Conservation (phyloP, 2,113 vertebrate genomes). For the Aspiorhynchus laticeps region DNA sequence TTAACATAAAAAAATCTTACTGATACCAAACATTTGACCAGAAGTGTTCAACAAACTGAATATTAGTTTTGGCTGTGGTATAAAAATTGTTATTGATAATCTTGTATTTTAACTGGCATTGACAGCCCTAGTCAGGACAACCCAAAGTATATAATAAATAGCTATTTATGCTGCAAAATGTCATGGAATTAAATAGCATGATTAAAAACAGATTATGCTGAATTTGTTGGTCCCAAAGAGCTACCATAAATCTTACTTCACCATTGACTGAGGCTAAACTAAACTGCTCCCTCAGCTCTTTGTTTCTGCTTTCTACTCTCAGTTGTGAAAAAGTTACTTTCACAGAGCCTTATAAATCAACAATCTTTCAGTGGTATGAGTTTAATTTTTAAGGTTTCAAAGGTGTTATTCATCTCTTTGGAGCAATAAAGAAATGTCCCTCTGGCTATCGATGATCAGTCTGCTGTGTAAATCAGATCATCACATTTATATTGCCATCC, state of each 20-base stretch:
- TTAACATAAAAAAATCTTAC: background rate
- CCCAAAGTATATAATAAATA: background rate
- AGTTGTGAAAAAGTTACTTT: conserved; percentile 6
- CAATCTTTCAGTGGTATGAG: conserved; percentile 5
- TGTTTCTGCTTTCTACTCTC: conserved; percentile 21
- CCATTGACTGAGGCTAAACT: conserved; percentile 11
- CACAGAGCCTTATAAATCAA: conserved; percentile 34
- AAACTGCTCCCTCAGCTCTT: conserved; percentile 21
- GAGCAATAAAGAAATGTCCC: conserved; percentile 6
- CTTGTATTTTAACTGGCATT: background rate
- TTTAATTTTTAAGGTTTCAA: conserved; percentile 27
- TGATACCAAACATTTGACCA: background rate
- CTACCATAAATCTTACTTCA: conserved; percentile 39
- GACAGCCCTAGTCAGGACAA: background rate
- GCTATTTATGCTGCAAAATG: background rate
- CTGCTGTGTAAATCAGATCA: conserved; percentile 7
- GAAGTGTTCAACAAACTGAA: background rate
- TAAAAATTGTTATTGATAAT: background rate
- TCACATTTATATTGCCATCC: conserved; percentile 15
- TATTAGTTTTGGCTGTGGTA: background rate
- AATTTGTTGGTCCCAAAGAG: conserved; percentile 20
- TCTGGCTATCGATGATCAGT: background rate
- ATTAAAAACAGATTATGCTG: conserved; percentile 38
- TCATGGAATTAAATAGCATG: background rate
- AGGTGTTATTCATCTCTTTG: background rate